A percentile compares a stretch with the other conserved stretches of the same genome.
These are phyloP conservation scores for Pristiophorus japonicus DNA, from an alignment of 2,113 vertebrate species.

Conservation along the genomic window DNA sequence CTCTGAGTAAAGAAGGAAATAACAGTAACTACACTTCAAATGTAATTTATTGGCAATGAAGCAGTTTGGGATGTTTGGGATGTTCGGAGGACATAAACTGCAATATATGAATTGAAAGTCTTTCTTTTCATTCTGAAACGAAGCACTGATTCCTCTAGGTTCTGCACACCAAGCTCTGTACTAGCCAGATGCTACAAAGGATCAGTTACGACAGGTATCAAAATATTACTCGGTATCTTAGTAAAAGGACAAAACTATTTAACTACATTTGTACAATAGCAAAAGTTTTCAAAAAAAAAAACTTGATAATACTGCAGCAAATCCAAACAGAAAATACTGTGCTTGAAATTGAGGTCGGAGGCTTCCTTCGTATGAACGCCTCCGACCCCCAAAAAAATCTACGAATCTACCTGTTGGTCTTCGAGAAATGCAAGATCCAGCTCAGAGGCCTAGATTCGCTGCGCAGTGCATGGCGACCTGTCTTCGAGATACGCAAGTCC, in stretches of 20 bases:
- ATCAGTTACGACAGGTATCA: not conserved
- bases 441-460: too few species aligned
- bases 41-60: not conserved
- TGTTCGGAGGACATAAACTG: not conserved
- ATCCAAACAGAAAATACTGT: not conserved
- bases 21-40: not conserved
- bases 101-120: not conserved
- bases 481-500: too few species aligned
- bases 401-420: too few species aligned
- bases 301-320: not conserved
- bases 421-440: too few species aligned
- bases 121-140: not conserved
- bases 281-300: not conserved
- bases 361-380: too few species aligned
- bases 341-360: too few species aligned
- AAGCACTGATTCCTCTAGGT: not conserved
- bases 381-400: too few species aligned
- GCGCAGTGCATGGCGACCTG: too few species aligned
- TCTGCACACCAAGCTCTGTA: not conserved
- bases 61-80: not conserved
- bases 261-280: not conserved
- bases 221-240: slow-evolving; percentile 13
- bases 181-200: not conserved
- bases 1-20: not conserved
- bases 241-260: not conserved